These are phyloP conservation scores for Danaus plexippus DNA, from an alignment of 1,140 invertebrate species.

Conservation along the genomic window DNA sequence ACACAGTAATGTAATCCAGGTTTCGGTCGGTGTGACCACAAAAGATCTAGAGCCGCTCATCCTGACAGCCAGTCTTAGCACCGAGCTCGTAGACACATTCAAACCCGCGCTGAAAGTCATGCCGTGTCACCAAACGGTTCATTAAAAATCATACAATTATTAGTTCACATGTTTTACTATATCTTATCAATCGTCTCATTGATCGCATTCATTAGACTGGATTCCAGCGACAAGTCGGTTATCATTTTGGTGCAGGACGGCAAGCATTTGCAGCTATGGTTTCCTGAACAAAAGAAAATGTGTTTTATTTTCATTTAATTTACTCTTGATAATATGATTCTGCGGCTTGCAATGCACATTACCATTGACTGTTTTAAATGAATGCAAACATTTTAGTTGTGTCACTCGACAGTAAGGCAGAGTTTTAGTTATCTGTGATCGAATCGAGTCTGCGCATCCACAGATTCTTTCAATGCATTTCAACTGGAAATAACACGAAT, in stretches of 20 bases:
- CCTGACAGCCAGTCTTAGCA: conserved; percentile 34
- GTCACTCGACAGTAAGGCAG: conserved; percentile 26
- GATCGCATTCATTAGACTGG: conserved; percentile 27
- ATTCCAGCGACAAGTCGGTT: conserved; percentile 29
- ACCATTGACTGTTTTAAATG: too few relatives aligned
- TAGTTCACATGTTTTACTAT: conserved; percentile 36
- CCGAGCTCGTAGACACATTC: conserved; percentile 26
- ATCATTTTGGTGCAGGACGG: conserved; percentile 39
- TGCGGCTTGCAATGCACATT: conserved; percentile 16
- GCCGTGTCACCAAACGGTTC: background rate
- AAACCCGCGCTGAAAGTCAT: conserved; percentile 33
- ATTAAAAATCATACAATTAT: conserved; percentile 1
- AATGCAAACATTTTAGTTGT: conserved; percentile 31
- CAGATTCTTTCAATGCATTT: conserved; percentile 37
- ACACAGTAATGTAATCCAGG: conserved; percentile 61
- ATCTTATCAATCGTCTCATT: conserved; percentile 31
- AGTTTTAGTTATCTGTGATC: background rate
- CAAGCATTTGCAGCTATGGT: conserved; percentile 36
- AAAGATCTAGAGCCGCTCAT: conserved; percentile 40
- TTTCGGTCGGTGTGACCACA: conserved; percentile 43
- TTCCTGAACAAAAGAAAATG: conserved; percentile 27
- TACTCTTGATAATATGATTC: conserved; percentile 9
- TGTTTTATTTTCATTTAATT: too few relatives aligned
- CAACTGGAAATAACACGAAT: conserved; percentile 23
- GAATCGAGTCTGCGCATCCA: conserved; percentile 39